Evolutionary conservation across 2,113 vertebrate species (phyloP).

Genomic region (Hyaena hyaena): DNA sequence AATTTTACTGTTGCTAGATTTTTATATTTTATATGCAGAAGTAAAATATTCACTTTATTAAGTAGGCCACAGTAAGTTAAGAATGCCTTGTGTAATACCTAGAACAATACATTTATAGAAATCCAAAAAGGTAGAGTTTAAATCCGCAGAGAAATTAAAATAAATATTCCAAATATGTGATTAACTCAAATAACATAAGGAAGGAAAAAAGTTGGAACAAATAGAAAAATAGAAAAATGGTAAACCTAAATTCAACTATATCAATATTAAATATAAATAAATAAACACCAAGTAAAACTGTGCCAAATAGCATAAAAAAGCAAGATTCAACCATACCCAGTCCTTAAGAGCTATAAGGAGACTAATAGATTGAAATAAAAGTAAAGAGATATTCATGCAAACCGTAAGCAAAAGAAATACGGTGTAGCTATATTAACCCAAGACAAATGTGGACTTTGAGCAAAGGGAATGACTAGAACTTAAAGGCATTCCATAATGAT

Average conservation of each 20-base stretch:
- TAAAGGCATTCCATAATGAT: slow-evolving; percentile 11
- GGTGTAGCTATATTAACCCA: neutral
- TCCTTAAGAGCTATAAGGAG: neutral
- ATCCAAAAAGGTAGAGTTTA: neutral
- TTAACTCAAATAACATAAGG: neutral
- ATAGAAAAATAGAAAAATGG: slow-evolving; percentile 39
- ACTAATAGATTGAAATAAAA: neutral
- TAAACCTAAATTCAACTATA: neutral
- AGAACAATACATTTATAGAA: neutral
- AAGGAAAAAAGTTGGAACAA: neutral
- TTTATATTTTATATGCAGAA: slow-evolving; percentile 6
- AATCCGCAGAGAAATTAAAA: slow-evolving; percentile 1
- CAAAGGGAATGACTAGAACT: neutral
- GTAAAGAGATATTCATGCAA: neutral
- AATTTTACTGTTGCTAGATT: neutral
- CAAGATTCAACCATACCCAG: neutral
- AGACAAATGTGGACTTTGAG: neutral
- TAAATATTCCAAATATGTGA: neutral
- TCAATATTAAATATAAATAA: neutral
- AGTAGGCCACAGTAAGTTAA: neutral
- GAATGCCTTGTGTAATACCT: neutral
- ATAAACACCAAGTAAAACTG: slow-evolving; percentile 20
- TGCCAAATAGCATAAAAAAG: slow-evolving; percentile 2
- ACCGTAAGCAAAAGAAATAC: neutral
- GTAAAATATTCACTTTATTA: neutral